Base-by-base conservation (phyloP, 2,113 vertebrate genomes). In the Petrocephalus microphthalmus region DNA sequence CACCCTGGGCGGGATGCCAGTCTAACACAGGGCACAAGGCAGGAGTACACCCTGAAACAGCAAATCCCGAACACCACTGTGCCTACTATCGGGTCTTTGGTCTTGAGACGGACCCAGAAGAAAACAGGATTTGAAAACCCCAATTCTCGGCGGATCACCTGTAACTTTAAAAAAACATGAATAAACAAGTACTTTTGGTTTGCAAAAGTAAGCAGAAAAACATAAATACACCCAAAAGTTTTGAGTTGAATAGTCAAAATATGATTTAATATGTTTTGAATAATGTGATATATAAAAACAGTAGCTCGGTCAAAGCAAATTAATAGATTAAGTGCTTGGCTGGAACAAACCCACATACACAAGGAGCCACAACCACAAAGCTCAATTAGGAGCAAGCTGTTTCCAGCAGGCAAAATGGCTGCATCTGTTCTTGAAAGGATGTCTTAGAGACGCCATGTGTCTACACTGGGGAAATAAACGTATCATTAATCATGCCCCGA, bases 401-500 rank as follows among this genome's bases (percentile, higher is more conserved):
- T 47, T 83, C 78, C 67, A 37, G 37, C 5, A 83, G 37, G 33
- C 52, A 85, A 85, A 85, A 85, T 51, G 82, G 82, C 47, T 13
- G 20, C 45, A 51, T 84, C 45, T 84, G 45, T 52, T 25, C 47
- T 84, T 84, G n/a, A 85, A 33, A 85, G 22, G 13, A 33, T 37
- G 52, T 54, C n/a, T 54, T 20, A 56, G 17, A 85, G 25, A 37
- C 22, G 13, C 29, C 13, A 29, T 37, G 25, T 37, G n/a, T 54
- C 25, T 85, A 37, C 25, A 85, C 37, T 64, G 20, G 37, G 56
- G 51, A 29, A 86, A 60, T 86, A 60, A 25, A 64, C 17, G 54
- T 45, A 86, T 52, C 56, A 86, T 64, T 86, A 86, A 45, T 86
- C 56, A 64, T 54, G 33, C 0, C 53, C 85, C 22, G 54, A 86